Base-by-base conservation (phyloP, 2,113 vertebrate species). In the Melierax canorus region DNA sequence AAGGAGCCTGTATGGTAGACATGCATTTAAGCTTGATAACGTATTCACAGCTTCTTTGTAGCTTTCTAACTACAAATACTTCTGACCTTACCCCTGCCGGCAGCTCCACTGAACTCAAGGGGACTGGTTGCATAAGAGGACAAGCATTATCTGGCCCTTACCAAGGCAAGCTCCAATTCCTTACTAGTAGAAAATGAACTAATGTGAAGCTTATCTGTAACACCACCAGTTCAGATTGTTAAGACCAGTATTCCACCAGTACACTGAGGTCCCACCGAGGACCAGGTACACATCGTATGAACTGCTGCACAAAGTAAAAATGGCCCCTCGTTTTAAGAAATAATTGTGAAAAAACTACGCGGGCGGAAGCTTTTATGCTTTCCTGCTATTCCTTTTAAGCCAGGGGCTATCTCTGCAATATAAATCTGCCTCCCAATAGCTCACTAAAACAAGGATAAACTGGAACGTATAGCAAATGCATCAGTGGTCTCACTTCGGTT, bases 401-500 rank as follows among this genome's bases (percentile, higher is more conserved):
- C 73, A 5, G 2, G 2, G 58, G 36, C 23, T 11, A 4, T 2
- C 56, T 4, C 21, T 0, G 12, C 36, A 7, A 21, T 1, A 4
- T 4, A 24, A 66, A 22, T 5, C 60, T 6, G 5, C 23, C 45
- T 53, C 62, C 45, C 23, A 11, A 6, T 2, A 38, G 23, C 4
- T 26, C 45, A 9, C 45, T 2, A 39, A 34, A 48, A 17, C 8
- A 2, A 30, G 29, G 64, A 72, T 9, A 14, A 66, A 29, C 7
- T 0, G 21, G 17, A 63, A 26, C 0, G 11, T 6, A 7, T 1
- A 24, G 46, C 38, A 34, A n/a, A 23, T 3, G 7, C 1, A 1
- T 5, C 12, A 27, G 45, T 7, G 21, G 21, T 22, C 38, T 26
- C 38, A 2, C 20, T 11, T 30, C 3, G 5, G 45, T 30, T 41